phyloP scores from a whole-genome alignment of 1,140 invertebrate species.

The Vanessa atalanta region DNA sequence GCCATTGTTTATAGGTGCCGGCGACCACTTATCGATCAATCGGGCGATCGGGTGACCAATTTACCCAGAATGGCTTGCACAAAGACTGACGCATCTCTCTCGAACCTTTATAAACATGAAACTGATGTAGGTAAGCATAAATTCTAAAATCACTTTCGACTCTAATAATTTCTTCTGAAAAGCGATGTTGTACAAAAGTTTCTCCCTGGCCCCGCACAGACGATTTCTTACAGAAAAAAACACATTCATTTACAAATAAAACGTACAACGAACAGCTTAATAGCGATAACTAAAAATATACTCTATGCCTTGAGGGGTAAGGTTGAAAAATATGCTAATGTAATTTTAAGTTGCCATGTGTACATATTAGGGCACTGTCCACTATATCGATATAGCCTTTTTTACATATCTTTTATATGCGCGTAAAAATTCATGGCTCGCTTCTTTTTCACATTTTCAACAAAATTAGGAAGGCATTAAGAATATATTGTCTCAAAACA shows the following conservation, averaged over 20 bases:
- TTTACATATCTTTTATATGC: conserved; percentile 31
- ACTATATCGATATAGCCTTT: not conserved
- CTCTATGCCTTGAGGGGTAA: not conserved
- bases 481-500: conserved; percentile 11
- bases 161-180: not conserved
- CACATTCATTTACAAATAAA: conserved; percentile 40
- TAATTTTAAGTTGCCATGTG: not conserved
- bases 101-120: too few species aligned
- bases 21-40: too few species aligned
- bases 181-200: not conserved
- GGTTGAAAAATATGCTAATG: not conserved
- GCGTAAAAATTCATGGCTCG: conserved; percentile 41
- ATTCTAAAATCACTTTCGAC: not conserved
- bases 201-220: not conserved
- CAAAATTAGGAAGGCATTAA: conserved; percentile 32
- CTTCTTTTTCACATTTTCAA: conserved; percentile 31
- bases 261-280: not conserved
- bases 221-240: conserved; percentile 28
- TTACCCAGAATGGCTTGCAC: too few species aligned
- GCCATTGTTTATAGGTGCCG: too few species aligned
- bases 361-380: conserved; percentile 22
- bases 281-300: not conserved
- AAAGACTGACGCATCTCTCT: too few species aligned
- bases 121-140: too few species aligned
- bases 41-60: too few species aligned